Evolutionary conservation across 2,888 invertebrate species (phyloP), one percentile per base, ranked within the genome.

Genomic region (Spodoptera exigua): DNA sequence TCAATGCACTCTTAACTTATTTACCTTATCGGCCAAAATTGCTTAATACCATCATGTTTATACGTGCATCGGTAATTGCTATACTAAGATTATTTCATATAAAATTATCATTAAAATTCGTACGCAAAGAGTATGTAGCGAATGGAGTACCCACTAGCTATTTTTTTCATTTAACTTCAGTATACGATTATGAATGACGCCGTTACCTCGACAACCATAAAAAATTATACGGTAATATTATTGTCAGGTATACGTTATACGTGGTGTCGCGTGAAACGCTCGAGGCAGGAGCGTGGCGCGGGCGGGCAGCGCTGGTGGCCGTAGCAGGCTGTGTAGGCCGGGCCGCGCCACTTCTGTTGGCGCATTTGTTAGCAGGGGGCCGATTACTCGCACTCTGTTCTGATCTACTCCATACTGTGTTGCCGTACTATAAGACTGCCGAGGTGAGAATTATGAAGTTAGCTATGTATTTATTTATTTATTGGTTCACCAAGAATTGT

Each of bases 381-480:
- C 95, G 96, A 64, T 89, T 98, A 57, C 91, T 98, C 9, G 97
- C 97, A 27, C 94, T 98, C 2, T 98, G 97, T 83, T 97, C 97
- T 3, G 97, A 98, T 86, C 94, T 97, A 32, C 91, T 98, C 36
- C 96, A 97, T 76, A 95, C 96, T 35, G 95, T 98, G 48, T 90
- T 98, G 74, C 97, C 97, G 17, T 96, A 96, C 59, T 98, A 97
- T 86, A 96, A 97, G 79, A 97, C 97, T 53, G 97, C 97, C 7
- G 98, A 98, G 95, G 97, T 96, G 76, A 7, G 40, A 56, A 3
- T 11, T 2, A 32, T 27, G 7, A 7, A 11, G n/a, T n/a, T n/a
- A n/a, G n/a, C n/a, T n/a, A n/a, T n/a, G n/a, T n/a, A n/a, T n/a
- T n/a, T n/a, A n/a, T n/a, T n/a, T n/a, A n/a, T n/a, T n/a, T n/a